Evolutionary conservation across 2,888 invertebrate genomes (phyloP).

Genomic region (Lasioglossum pauxillum): DNA sequence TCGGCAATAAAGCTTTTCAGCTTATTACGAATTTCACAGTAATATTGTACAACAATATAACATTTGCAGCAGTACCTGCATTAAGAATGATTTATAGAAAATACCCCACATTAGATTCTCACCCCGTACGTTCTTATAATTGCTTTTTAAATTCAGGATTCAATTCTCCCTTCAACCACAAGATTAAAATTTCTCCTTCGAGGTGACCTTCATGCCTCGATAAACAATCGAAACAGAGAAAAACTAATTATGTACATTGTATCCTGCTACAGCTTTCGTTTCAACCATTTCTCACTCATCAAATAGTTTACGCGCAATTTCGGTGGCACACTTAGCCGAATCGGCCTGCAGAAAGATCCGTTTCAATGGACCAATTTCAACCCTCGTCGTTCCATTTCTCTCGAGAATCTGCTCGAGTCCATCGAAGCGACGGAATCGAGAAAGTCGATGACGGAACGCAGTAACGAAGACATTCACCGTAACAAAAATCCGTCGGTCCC

Average conservation of each 20-base stretch:
- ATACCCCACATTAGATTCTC: too few species aligned
- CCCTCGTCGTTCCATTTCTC: neutral
- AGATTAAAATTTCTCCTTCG: too few species aligned
- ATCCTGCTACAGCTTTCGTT: neutral
- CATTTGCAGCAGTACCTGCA: too few species aligned
- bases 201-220: too few species aligned
- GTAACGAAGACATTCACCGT: conserved; percentile 31
- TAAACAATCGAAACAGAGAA: too few species aligned
- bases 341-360: neutral
- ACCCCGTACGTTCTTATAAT: too few species aligned
- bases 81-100: too few species aligned
- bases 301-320: neutral
- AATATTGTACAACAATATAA: too few species aligned
- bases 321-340: neutral
- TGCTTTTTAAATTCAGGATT: too few species aligned
- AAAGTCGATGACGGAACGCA: neutral
- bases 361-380: neutral
- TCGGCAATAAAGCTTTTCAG: neutral
- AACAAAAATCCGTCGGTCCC: conserved; percentile 1
- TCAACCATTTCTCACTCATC: neutral
- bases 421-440: neutral
- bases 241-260: too few species aligned
- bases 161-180: too few species aligned
- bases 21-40: too few species aligned
- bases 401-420: neutral